Evolutionary conservation across 2,888 invertebrate species (phyloP), one percentile per base, ranked within the genome.

Genomic region (Drosophila emarginata): DNA sequence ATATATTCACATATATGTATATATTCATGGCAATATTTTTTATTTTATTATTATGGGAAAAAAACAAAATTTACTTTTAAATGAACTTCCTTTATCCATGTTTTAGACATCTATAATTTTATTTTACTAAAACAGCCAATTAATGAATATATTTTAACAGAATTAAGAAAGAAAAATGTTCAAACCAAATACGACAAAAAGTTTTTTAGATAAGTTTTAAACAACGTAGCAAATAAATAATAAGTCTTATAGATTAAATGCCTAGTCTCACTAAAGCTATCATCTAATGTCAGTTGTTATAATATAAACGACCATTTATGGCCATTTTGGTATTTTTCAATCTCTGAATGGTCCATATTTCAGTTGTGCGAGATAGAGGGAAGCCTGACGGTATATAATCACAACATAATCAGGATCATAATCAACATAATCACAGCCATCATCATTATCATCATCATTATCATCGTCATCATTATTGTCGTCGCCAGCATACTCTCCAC

Each of bases 221-320:
- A n/a, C n/a, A n/a, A n/a, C n/a, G n/a, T n/a, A n/a, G n/a, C n/a
- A n/a, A n/a, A n/a, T n/a, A n/a, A n/a, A n/a, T n/a, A n/a, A n/a
- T n/a, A n/a, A n/a, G n/a, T n/a, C n/a, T n/a, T 23, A 23, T 23
- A 23, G 23, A 23, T 85, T 83, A 78, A 70, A 64, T 68, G 71
- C 76, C 78, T 79, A 86, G 82, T 79, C 57, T 61, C n/a, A n/a
- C 64, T 59, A 59, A 63, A 75, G 67, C 68, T 72, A 80, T 69
- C 78, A 71, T 80, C 66, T 73, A 76, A 66, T 68, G 72, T 18
- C 68, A 56, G 65, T 28, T 28, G 28, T 2, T 26, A 1, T 32
- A 32, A 32, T 9, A 32, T 77, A 68, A 63, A 51, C 64, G 67
- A 72, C 21, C 45, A 21, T 45, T 45, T 45, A 21, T 45, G 45